Percentiles rank a stretch among this genome's conserved stretches.
Evolutionary conservation across 2,797 vertebrate genomes (phyloP).

Genomic region (Cephalopachus bancanus): DNA sequence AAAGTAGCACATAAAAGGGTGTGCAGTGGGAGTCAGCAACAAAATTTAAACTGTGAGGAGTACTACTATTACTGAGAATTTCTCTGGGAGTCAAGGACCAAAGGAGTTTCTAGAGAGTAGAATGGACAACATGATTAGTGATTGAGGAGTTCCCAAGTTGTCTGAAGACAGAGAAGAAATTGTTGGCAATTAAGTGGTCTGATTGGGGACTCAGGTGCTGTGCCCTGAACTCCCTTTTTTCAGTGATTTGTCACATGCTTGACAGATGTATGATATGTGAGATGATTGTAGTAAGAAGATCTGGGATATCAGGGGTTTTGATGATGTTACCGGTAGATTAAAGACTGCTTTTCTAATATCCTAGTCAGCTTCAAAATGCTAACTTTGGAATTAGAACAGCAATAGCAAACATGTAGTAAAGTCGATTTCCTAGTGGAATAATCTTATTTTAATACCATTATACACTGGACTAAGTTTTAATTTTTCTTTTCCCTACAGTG

Average conservation of each 20-base stretch:
- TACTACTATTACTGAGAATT: neutral
- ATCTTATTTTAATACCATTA: neutral
- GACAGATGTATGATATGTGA: neutral
- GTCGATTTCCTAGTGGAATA: neutral
- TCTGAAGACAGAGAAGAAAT: conserved; percentile 3
- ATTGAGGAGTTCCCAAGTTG: conserved; percentile 2
- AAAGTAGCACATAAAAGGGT: neutral
- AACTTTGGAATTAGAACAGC: conserved; percentile 44
- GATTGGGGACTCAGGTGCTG: neutral
- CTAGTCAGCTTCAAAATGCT: neutral
- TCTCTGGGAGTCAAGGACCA: neutral
- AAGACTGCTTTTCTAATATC: neutral
- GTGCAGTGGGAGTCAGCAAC: neutral
- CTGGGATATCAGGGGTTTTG: neutral
- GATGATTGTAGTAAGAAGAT: neutral
- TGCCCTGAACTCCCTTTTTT: neutral
- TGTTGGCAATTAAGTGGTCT: neutral
- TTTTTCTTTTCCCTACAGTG: conserved; percentile 86
- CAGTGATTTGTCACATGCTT: conserved; percentile 1
- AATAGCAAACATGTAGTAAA: neutral
- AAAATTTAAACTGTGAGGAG: neutral
- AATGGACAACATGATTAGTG: neutral
- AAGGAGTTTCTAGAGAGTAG: neutral
- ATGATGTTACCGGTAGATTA: neutral
- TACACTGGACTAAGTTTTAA: conserved; percentile 15